A percentile compares a stretch with the other conserved stretches of the same genome.
phyloP scores from a whole-genome alignment of 2,888 invertebrate genomes.

The Mesoligia furuncula region DNA sequence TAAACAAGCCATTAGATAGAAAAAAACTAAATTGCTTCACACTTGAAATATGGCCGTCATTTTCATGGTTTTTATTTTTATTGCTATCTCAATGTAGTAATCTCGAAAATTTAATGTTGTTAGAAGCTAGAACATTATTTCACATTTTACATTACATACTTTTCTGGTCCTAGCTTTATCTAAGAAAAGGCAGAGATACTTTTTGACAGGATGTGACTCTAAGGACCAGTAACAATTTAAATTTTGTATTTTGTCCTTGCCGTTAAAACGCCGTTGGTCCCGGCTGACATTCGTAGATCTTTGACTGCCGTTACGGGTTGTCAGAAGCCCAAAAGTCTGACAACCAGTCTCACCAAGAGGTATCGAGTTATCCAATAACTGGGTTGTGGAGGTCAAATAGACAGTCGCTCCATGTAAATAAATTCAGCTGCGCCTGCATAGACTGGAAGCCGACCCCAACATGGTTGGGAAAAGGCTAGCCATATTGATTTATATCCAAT shows the following conservation, averaged over 20 bases:
- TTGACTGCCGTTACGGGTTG: background rate
- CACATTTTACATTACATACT: background rate
- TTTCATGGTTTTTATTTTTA: conserved; percentile 46
- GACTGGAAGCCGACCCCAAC: background rate
- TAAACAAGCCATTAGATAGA: conserved; percentile 40
- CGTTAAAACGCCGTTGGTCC: background rate
- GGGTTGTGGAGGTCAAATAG: background rate
- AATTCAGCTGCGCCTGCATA: background rate
- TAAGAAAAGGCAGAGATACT: background rate
- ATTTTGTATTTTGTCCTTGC: background rate
- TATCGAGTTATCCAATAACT: background rate
- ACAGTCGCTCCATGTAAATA: background rate
- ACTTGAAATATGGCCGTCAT: conserved; percentile 47
- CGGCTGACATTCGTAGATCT: background rate
- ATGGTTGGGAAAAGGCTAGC: too few relatives aligned
- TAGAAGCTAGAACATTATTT: background rate
- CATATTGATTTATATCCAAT: background rate
- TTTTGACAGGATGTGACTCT: background rate
- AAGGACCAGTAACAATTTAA: background rate
- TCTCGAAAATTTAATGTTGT: conserved; percentile 21
- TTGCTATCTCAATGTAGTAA: conserved; percentile 22
- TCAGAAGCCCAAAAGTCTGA: background rate
- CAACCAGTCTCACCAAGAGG: background rate
- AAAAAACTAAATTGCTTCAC: conserved; percentile 60
- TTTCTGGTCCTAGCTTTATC: background rate